Percentiles rank a stretch among this genome's conserved stretches.
Conservation (phyloP, 2,797 vertebrate species). For the Aplochiton taeniatus region DNA sequence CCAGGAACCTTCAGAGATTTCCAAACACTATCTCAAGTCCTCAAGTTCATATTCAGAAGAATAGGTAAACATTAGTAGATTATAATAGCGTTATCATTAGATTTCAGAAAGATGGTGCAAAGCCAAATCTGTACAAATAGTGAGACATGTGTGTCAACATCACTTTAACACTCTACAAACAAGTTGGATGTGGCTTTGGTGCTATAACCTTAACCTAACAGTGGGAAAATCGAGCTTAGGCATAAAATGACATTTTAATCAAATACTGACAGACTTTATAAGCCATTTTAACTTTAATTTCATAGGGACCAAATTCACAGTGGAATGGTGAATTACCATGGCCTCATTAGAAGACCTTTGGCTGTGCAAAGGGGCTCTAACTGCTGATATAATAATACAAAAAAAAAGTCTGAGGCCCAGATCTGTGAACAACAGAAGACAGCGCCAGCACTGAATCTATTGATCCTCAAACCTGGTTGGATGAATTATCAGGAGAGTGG, state of each 20-base stretch:
- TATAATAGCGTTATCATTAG: constrained; percentile 32
- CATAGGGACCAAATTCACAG: neutral
- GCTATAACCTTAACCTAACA: neutral
- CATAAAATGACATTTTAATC: constrained; percentile 12
- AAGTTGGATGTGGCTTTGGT: constrained; percentile 8
- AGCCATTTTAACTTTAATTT: neutral
- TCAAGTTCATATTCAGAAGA: constrained; percentile 28
- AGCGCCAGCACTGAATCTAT: constrained; percentile 17
- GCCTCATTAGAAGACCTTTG: neutral
- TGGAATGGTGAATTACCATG: no score
- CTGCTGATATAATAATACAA: neutral
- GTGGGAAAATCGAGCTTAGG: constrained; percentile 1
- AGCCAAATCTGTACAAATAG: constrained; percentile 17
- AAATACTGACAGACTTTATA: constrained; percentile 10
- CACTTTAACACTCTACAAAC: neutral
- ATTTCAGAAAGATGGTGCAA: constrained; percentile 24
- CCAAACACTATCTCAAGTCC: neutral
- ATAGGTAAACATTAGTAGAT: constrained; percentile 31
- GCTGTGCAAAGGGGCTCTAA: neutral
- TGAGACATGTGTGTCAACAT: constrained; percentile 22
- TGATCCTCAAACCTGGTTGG: neutral
- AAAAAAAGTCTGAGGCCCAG: neutral
- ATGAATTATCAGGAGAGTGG: no score
- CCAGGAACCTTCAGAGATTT: constrained; percentile 1
- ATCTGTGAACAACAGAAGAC: constrained; percentile 1